Evolutionary conservation across 2,113 vertebrate genomes (phyloP).

Genomic region (Cyanoliseus patagonus): DNA sequence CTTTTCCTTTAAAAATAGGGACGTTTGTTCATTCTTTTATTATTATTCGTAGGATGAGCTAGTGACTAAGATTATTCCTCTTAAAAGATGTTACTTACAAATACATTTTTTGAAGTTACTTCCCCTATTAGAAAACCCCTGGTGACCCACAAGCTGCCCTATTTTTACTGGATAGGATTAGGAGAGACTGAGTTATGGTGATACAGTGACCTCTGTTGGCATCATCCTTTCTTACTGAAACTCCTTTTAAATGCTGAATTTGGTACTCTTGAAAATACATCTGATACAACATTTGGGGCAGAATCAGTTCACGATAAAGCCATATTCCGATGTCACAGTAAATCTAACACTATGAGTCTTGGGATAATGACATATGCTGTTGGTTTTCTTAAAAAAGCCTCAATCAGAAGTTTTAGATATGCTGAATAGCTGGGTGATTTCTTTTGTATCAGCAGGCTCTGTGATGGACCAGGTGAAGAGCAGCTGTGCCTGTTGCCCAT

Average conservation of each 20-base stretch:
- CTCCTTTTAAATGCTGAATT: not conserved
- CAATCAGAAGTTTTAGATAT: not conserved
- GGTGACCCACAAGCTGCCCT: not conserved
- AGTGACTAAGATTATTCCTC: not conserved
- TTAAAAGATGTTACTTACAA: not conserved
- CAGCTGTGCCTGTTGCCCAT: not conserved
- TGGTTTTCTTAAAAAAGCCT: not conserved
- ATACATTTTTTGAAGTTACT: not conserved
- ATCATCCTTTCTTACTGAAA: not conserved
- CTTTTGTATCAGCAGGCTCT: not conserved
- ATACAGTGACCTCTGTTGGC: conserved; percentile 41
- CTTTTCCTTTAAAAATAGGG: not conserved
- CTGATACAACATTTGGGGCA: not conserved
- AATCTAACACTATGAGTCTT: not conserved
- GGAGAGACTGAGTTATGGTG: not conserved
- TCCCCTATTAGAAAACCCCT: not conserved
- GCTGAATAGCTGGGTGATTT: not conserved
- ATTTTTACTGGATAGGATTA: not conserved
- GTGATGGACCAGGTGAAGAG: not conserved
- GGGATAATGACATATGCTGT: rapidly evolving
- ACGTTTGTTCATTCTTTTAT: not conserved
- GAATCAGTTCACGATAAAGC: not conserved
- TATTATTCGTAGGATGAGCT: not conserved
- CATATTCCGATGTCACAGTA: not conserved
- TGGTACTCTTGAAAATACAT: not conserved